Evolutionary conservation across 2,888 invertebrate species (phyloP).

Genomic region (Lepidocyrtoides sp.): DNA sequence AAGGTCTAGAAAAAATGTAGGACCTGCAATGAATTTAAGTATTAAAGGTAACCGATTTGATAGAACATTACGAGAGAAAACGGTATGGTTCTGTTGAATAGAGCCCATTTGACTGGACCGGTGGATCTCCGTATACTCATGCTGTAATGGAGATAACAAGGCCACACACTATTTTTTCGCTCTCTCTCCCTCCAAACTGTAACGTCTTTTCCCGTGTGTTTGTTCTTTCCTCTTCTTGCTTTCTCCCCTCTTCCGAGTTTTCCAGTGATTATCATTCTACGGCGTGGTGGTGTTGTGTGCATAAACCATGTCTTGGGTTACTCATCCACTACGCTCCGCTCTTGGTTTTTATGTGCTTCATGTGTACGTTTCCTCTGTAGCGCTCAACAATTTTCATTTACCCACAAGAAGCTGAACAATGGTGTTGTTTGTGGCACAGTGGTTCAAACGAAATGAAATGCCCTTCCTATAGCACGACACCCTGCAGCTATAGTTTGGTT

Average conservation of each 20-base stretch:
- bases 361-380: slow-evolving; percentile 1
- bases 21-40: slow-evolving; percentile 21
- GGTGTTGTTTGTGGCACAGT: slow-evolving; percentile 38
- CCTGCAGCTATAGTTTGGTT: slow-evolving; percentile 26
- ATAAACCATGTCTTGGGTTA: slow-evolving; percentile 62
- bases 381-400: slow-evolving; percentile 34
- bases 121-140: not conserved
- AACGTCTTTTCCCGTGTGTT: not conserved
- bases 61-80: slow-evolving; percentile 32
- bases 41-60: slow-evolving; percentile 54
- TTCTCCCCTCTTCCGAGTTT: slow-evolving; percentile 32
- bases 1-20: not conserved
- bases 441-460: slow-evolving; percentile 29
- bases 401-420: slow-evolving; percentile 49
- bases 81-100: slow-evolving; percentile 22
- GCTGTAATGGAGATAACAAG: slow-evolving; percentile 12
- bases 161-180: not conserved
- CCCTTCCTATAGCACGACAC: not conserved
- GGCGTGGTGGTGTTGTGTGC: slow-evolving; percentile 45
- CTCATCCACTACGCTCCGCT: slow-evolving; percentile 55
- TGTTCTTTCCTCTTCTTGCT: not conserved
- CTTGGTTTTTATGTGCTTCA: slow-evolving; percentile 50
- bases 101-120: slow-evolving; percentile 17
- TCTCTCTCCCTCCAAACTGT: slow-evolving; percentile 33
- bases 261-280: slow-evolving; percentile 64